phyloP scores from a whole-genome alignment of 2,888 invertebrate genomes.

The Epinotia bilunana region DNA sequence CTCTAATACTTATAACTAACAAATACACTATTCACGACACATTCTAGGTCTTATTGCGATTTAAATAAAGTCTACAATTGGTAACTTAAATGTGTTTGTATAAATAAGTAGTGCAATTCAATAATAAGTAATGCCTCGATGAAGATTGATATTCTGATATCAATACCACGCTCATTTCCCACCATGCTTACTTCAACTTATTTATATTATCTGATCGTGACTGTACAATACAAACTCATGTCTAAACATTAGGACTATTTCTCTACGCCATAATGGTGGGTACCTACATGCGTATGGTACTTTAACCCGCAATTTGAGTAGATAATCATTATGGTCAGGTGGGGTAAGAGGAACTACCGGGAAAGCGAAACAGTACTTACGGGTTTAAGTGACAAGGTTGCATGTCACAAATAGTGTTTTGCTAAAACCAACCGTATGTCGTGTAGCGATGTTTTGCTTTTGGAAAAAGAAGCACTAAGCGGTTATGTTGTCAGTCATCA shows the following conservation, averaged over 20 bases:
- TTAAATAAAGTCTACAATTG: too few relatives aligned
- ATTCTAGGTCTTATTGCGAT: too few relatives aligned
- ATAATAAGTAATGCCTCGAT: background rate
- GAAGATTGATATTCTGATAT: conserved; percentile 17
- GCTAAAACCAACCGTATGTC: background rate
- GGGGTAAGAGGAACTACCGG: too few relatives aligned
- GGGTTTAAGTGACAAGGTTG: conserved; percentile 10
- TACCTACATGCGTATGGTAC: background rate
- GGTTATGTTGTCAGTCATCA: conserved; percentile 1
- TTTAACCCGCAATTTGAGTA: too few relatives aligned
- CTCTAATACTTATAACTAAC: too few relatives aligned
- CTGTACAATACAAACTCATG: conserved; percentile 1
- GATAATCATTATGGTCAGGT: too few relatives aligned
- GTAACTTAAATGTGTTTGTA: too few relatives aligned
- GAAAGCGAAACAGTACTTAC: too few relatives aligned
- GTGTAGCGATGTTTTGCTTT: background rate
- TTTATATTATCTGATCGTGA: conserved; percentile 17
- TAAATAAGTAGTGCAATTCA: too few relatives aligned
- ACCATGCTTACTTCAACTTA: conserved; percentile 23
- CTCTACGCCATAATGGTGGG: background rate
- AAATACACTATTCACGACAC: too few relatives aligned
- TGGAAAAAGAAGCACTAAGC: background rate
- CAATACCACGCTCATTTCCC: too few relatives aligned
- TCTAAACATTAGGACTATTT: background rate
- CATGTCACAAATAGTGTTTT: background rate